phyloP scores from a whole-genome alignment of 2,797 vertebrate species.

The Pseudotriccus pelzelni region DNA sequence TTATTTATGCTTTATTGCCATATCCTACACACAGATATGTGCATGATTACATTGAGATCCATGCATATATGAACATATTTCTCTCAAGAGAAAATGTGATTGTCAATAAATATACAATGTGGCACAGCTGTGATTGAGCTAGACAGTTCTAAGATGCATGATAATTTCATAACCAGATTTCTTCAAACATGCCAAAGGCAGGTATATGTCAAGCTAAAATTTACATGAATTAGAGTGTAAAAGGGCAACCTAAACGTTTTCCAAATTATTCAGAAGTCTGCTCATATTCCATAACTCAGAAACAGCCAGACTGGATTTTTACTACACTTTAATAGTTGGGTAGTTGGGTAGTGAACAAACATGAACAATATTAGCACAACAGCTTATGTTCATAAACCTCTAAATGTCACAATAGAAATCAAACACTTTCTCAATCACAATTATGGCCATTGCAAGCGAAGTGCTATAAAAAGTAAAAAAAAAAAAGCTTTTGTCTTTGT shows the following conservation, averaged over 20 bases:
- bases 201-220: background rate
- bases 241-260: conserved; percentile 27
- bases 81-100: background rate
- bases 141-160: background rate
- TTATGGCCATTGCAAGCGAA: background rate
- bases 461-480: background rate
- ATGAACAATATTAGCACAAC: background rate
- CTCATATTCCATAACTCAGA: background rate
- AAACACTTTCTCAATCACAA: background rate
- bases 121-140: background rate
- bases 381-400: background rate
- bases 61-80: background rate
- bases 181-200: background rate
- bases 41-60: background rate
- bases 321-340: background rate
- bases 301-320: background rate
- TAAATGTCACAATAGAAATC: background rate
- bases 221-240: background rate
- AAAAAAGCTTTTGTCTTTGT: background rate
- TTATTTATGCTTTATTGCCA: background rate
- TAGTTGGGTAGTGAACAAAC: background rate
- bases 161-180: conserved; percentile 22
- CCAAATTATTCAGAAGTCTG: background rate
- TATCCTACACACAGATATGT: background rate
- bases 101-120: background rate